Conservation (phyloP, 2,797 vertebrate genomes). For the Xiphorhynchus erythropygius region DNA sequence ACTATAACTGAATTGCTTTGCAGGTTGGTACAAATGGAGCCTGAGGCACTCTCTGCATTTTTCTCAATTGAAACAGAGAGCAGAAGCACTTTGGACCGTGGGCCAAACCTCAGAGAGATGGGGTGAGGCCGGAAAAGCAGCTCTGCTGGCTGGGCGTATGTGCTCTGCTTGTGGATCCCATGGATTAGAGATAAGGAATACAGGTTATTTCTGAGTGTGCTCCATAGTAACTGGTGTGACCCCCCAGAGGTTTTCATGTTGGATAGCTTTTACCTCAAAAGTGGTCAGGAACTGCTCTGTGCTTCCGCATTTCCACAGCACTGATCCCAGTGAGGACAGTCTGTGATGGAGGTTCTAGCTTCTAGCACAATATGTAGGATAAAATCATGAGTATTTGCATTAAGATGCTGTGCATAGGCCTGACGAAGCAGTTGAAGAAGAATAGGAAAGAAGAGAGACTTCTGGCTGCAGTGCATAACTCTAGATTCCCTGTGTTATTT, state of each 20-base stretch:
- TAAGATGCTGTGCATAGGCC: not conserved
- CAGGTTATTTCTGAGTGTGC: not conserved
- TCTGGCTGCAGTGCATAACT: not conserved
- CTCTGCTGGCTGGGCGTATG: not conserved
- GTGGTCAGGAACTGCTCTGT: not conserved
- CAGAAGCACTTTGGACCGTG: conserved; percentile 40
- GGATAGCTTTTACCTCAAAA: not conserved
- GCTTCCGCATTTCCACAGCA: not conserved
- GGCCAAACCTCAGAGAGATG: not conserved
- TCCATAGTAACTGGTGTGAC: not conserved
- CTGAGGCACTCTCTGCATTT: conserved; percentile 31
- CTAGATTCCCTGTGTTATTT: not conserved
- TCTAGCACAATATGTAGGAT: not conserved
- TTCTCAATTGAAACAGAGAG: conserved; percentile 47
- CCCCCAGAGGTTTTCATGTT: not conserved
- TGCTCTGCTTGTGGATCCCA: not conserved
- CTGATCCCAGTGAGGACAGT: accelerated
- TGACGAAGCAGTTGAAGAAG: not conserved
- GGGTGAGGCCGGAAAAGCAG: not conserved
- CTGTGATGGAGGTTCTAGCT: not conserved
- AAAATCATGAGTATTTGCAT: not conserved
- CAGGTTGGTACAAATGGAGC: conserved; percentile 32
- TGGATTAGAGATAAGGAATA: not conserved
- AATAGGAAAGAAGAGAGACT: not conserved
- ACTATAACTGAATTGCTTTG: conserved; percentile 56